These are phyloP conservation scores for Bugulina stolonifera DNA, from an alignment of 2,888 invertebrate genomes.

Conservation along the genomic window DNA sequence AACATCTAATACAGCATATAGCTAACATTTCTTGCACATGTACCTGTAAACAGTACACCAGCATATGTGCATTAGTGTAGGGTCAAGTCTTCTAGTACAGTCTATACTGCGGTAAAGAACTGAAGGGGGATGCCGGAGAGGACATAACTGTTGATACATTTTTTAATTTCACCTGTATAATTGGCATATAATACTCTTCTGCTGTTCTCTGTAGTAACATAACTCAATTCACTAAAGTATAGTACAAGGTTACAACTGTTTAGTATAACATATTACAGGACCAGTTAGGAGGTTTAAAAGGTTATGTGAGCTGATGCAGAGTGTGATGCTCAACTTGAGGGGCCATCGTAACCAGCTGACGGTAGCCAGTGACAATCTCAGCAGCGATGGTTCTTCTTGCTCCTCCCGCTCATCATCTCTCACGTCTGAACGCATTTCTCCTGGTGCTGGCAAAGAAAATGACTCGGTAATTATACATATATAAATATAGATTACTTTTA, in stretches of 20 bases:
- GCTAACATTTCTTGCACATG: no score
- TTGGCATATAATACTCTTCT: no score
- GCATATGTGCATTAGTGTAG: no score
- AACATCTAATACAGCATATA: no score
- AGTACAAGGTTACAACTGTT: not conserved
- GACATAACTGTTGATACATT: no score
- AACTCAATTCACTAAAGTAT: not conserved
- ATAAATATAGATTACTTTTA: no score
- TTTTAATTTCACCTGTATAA: no score
- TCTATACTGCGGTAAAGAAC: no score
- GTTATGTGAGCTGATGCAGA: slow-evolving; percentile 90
- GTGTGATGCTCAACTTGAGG: slow-evolving; percentile 45
- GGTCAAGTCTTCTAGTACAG: no score
- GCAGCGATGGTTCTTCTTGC: slow-evolving; percentile 33
- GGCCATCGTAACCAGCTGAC: slow-evolving; percentile 42
- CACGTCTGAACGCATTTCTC: slow-evolving; percentile 33
- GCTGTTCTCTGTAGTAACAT: not conserved
- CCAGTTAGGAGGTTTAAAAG: slow-evolving; percentile 89
- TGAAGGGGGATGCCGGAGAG: no score
- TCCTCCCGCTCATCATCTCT: slow-evolving; percentile 31
- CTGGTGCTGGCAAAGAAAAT: slow-evolving; percentile 31
- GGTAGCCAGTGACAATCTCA: slow-evolving; percentile 48
- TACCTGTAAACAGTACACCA: no score
- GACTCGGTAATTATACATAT: slow-evolving; percentile 22
- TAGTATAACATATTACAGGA: slow-evolving; percentile 58